Evolutionary conservation across 2,797 vertebrate genomes (phyloP).

Genomic region (Chrysocyon brachyurus): DNA sequence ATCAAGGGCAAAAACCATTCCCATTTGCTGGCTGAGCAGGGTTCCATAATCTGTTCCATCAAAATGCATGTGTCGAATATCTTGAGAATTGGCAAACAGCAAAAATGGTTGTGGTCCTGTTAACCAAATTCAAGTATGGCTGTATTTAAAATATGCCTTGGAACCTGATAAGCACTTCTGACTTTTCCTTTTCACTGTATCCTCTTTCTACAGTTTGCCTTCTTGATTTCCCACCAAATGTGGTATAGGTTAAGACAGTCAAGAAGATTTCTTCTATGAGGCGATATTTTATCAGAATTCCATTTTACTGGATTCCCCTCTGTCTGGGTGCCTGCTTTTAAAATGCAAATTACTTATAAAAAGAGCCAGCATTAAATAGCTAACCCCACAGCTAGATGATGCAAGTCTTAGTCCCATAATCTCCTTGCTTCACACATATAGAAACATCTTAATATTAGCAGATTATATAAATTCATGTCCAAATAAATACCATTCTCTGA

Average conservation of each 20-base stretch:
- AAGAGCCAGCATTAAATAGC: neutral
- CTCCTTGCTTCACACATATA: neutral
- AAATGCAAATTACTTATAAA: neutral
- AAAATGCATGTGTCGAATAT: conserved; percentile 91
- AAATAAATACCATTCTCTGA: neutral
- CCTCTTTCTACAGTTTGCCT: neutral
- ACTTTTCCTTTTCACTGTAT: neutral
- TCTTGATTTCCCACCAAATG: neutral
- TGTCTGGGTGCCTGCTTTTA: neutral
- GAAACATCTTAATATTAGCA: conserved; percentile 25
- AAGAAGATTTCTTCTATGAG: neutral
- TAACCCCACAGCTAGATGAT: neutral
- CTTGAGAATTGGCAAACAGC: conserved; percentile 93
- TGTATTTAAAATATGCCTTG: neutral
- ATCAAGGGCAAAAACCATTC: conserved; percentile 94
- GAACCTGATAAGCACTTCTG: neutral
- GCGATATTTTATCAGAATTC: neutral
- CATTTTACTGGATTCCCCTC: neutral
- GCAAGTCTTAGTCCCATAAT: neutral
- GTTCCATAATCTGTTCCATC: conserved; percentile 91
- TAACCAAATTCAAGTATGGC: conserved; percentile 68
- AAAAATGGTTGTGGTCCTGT: conserved; percentile 93
- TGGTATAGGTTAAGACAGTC: neutral
- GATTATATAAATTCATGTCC: neutral
- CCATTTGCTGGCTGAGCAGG: conserved; percentile 92